Base-by-base conservation (phyloP, 2,888 invertebrate species). In the Pachycephus smyrnensis region DNA sequence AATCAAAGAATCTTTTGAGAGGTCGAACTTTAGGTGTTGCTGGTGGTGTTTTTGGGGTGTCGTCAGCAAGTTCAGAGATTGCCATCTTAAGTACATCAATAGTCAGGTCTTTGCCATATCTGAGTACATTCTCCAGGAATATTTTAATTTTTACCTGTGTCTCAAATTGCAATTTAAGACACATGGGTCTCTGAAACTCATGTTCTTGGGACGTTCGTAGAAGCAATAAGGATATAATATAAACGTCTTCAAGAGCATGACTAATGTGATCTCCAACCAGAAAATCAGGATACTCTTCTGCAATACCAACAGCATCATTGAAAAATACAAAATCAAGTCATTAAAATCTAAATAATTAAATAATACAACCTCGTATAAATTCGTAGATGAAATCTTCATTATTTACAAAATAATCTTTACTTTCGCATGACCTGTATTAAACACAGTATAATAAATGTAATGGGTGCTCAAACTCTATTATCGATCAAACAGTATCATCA, bases 131-230 rank as follows among this genome's bases (percentile, higher is more conserved):
- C 88, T 94, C 94, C 78, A 93, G 92, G 83, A 93, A 94, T 76
- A 92, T 92, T 87, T 94, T 91, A 82, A 94, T 93, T 32, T 90
- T 92, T 79, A 94, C 91, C 88, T 94, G 94, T 69, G 93, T 93
- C 12, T 92, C 92, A n/a, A 88, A 85, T 78, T 92, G 91, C 32
- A 94, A 87, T 78, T 92, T 92, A 74, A 90, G 91, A 83, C 94
- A 94, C 94, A 94, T 94, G 0, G 92, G 93, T 86, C 90, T 92
- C 83, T 94, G 93, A 80, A 94, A 92, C 77, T 92, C 88, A n/a
- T 92, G 91, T 86, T 93, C 92, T 83, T 94, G 94, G 15, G 93
- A 94, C 36, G 93, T 92, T 89, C 93, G 93, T 74, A 92, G 92
- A 4, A 94, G 88, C 69, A 94, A 88, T 71, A 94, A 87, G 0